Evolutionary conservation across 2,797 vertebrate species (phyloP).

Genomic region (Otolemur crassicaudatus): DNA sequence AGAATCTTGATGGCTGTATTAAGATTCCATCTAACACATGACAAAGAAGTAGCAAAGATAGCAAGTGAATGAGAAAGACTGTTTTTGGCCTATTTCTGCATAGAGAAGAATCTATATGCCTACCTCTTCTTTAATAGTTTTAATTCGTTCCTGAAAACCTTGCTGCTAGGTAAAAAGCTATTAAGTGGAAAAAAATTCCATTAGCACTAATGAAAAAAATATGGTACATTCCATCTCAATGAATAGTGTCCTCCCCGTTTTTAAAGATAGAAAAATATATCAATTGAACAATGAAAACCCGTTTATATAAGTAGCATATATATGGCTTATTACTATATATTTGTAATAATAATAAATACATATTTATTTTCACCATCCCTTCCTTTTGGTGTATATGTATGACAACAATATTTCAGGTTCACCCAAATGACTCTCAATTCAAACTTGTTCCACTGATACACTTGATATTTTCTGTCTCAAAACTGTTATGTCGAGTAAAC

Average conservation of each 20-base stretch:
- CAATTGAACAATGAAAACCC: slow-evolving; percentile 28
- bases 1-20: neutral
- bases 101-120: neutral
- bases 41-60: neutral
- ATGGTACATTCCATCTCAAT: neutral
- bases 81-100: neutral
- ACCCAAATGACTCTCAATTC: neutral
- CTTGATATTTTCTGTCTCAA: slow-evolving; percentile 24
- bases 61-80: neutral
- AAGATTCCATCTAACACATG: neutral
- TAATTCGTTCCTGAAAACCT: slow-evolving; percentile 32
- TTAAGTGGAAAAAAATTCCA: neutral
- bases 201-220: slow-evolving; percentile 50
- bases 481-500: neutral
- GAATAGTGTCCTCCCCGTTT: neutral
- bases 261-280: slow-evolving; percentile 25
- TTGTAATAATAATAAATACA: neutral
- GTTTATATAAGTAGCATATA: neutral
- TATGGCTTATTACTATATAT: too few species aligned
- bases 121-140: neutral
- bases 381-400: neutral
- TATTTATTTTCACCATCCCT: neutral
- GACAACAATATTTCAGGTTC: neutral
- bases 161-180: slow-evolving; percentile 28
- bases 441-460: neutral